These are phyloP conservation scores for Anguilla megastoma DNA, from an alignment of 2,797 vertebrate species.

Conservation along the genomic window DNA sequence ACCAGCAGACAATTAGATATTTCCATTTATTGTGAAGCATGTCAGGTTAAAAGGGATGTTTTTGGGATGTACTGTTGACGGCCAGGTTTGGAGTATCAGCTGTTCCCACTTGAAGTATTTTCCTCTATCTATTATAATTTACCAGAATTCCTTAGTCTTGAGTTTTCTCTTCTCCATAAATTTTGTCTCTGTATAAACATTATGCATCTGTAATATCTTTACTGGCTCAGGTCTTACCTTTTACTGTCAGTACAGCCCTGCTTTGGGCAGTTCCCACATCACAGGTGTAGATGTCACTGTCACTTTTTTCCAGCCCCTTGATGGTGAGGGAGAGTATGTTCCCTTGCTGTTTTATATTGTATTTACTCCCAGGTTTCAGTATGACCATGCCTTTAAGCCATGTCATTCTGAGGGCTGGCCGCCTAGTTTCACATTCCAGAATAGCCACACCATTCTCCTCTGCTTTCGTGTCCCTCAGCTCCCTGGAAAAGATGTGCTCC, in stretches of 20 bases:
- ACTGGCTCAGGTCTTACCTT: slow-evolving; percentile 70
- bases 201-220: background rate
- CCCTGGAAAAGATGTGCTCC: slow-evolving; percentile 81
- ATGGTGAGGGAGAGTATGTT: slow-evolving; percentile 80
- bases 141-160: background rate
- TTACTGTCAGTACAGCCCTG: slow-evolving; percentile 80
- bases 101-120: background rate
- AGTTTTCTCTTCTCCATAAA: background rate
- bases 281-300: slow-evolving; percentile 84
- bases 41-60: too few species aligned
- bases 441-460: slow-evolving; percentile 80
- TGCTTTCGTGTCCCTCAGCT: slow-evolving; percentile 73
- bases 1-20: background rate
- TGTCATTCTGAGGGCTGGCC: slow-evolving; percentile 63
- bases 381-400: slow-evolving; percentile 89
- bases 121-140: background rate
- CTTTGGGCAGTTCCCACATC: slow-evolving; percentile 84
- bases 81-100: too few species aligned
- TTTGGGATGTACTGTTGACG: too few species aligned
- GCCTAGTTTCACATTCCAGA: slow-evolving; percentile 82
- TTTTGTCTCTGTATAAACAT: background rate
- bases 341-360: slow-evolving; percentile 77
- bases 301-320: slow-evolving; percentile 76
- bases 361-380: slow-evolving; percentile 76
- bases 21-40: too few species aligned